Conservation (phyloP, 2,797 vertebrate species). For the Masticophis lateralis region DNA sequence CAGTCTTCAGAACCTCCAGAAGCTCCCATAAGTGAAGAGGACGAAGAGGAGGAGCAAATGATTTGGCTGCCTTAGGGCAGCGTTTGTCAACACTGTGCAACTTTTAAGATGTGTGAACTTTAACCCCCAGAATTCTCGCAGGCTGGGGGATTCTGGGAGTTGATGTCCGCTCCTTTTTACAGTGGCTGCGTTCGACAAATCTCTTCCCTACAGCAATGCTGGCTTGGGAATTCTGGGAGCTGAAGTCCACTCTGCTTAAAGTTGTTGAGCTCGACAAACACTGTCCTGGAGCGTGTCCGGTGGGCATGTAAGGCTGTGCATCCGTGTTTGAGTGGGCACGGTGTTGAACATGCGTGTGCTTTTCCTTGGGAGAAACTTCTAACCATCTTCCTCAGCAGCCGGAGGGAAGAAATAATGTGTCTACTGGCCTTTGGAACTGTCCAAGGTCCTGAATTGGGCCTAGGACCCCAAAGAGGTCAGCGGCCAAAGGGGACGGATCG, state of each 20-base stretch:
- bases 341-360: background rate
- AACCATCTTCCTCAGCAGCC: background rate
- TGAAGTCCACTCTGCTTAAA: no score
- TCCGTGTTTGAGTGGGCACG: background rate
- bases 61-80: background rate
- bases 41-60: background rate
- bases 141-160: background rate
- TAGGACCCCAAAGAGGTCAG: background rate
- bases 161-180: background rate
- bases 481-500: background rate
- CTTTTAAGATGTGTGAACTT: background rate
- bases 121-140: background rate
- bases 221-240: no score
- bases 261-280: background rate
- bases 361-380: background rate
- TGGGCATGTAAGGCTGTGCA: background rate
- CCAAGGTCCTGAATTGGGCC: background rate
- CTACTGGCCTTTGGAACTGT: background rate
- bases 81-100: background rate
- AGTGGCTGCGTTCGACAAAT: no score
- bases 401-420: accelerated
- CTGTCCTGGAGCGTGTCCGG: background rate
- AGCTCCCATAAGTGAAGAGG: no score
- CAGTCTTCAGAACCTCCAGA: no score
- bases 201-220: no score